Conservation (phyloP, 2,888 invertebrate species). For the Onthophagus sagittarius region DNA sequence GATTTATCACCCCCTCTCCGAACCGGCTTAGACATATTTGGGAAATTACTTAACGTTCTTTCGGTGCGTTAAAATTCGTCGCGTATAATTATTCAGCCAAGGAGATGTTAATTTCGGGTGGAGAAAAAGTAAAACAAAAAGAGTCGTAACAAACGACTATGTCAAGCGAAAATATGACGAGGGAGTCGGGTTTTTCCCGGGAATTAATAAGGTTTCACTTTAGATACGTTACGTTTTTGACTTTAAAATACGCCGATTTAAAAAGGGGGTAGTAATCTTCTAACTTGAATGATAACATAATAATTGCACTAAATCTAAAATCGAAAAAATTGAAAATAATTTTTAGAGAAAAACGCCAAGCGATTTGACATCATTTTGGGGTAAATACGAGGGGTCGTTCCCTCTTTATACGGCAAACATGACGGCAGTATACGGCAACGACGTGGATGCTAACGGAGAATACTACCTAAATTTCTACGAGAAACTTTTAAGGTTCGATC, state of each 20-base stretch:
- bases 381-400: constrained; percentile 50
- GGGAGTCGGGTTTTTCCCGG: neutral
- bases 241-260: neutral
- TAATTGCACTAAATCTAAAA: constrained; percentile 11
- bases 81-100: constrained; percentile 18
- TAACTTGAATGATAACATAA: neutral
- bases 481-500: constrained; percentile 60
- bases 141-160: constrained; percentile 13
- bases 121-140: constrained; percentile 16
- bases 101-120: constrained; percentile 16
- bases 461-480: constrained; percentile 57
- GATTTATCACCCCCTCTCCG: constrained; percentile 18
- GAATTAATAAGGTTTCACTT: constrained; percentile 14
- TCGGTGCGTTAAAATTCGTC: neutral
- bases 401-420: constrained; percentile 58
- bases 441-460: constrained; percentile 58
- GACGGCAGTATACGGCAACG: constrained; percentile 54
- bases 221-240: neutral
- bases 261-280: neutral
- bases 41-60: constrained; percentile 8
- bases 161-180: constrained; percentile 17
- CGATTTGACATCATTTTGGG: constrained; percentile 55
- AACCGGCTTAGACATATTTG: constrained; percentile 7
- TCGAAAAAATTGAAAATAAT: constrained; percentile 8
- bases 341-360: constrained; percentile 57